Evolutionary conservation across 2,888 invertebrate genomes (phyloP).

Genomic region (Drosophila emarginata): DNA sequence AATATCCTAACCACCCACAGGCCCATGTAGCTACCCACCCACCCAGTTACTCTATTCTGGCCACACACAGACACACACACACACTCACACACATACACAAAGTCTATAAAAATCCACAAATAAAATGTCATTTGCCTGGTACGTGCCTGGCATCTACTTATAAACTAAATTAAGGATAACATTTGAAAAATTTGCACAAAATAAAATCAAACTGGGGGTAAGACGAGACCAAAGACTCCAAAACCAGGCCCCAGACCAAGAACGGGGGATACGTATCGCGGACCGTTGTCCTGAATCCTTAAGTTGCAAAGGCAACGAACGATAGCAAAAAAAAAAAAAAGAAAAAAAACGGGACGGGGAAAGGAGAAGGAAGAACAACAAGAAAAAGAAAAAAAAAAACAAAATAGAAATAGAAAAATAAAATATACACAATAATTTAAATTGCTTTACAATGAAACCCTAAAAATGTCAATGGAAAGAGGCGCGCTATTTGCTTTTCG

Average conservation of each 20-base stretch:
- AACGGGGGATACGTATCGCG: slow-evolving; percentile 58
- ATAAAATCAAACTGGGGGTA: slow-evolving; percentile 65
- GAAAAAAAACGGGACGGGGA: not conserved
- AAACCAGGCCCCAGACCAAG: slow-evolving; percentile 31
- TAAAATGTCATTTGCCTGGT: slow-evolving; percentile 79
- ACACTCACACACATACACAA: slow-evolving; percentile 35
- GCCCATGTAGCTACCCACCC: not conserved
- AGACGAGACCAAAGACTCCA: slow-evolving; percentile 25
- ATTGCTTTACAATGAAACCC: slow-evolving; percentile 77
- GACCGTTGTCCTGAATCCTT: slow-evolving; percentile 72
- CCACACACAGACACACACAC: slow-evolving; percentile 23
- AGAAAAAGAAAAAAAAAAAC: slow-evolving; percentile 10
- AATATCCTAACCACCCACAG: no score
- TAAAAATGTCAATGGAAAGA: slow-evolving; percentile 69
- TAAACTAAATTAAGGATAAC: slow-evolving; percentile 78
- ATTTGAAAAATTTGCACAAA: slow-evolving; percentile 77
- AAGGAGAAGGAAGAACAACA: not conserved
- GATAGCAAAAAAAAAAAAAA: slow-evolving; percentile 15
- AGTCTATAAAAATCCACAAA: slow-evolving; percentile 76
- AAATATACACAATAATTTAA: slow-evolving; percentile 74
- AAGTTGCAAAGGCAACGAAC: slow-evolving; percentile 46
- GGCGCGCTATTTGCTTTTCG: slow-evolving; percentile 64
- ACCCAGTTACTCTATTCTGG: not conserved
- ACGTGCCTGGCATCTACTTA: slow-evolving; percentile 79
- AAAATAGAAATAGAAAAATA: slow-evolving; percentile 55